phyloP scores from a whole-genome alignment of 2,797 vertebrate species.

The Pogoniulus pusillus region DNA sequence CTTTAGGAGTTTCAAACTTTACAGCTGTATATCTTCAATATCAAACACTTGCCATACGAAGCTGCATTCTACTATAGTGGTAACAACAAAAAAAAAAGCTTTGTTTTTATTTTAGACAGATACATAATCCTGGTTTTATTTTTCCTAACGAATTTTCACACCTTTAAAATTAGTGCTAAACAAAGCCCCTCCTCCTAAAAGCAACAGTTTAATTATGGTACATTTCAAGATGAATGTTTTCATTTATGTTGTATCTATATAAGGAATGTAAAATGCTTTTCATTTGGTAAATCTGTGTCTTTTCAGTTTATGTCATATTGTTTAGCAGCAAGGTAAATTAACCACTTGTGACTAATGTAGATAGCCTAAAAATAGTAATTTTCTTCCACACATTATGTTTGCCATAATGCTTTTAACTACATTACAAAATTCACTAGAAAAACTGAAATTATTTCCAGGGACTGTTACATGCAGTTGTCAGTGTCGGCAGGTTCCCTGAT shows the following conservation, averaged over 20 bases:
- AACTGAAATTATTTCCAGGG: constrained; percentile 11
- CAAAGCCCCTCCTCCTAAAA: background rate
- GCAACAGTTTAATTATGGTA: background rate
- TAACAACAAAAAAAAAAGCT: background rate
- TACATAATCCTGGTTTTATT: background rate
- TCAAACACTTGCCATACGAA: background rate
- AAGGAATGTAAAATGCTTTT: background rate
- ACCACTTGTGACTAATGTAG: background rate
- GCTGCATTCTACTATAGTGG: background rate
- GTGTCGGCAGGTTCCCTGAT: background rate
- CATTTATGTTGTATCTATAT: background rate
- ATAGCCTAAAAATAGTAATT: background rate
- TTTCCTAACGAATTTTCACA: background rate
- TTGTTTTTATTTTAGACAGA: background rate
- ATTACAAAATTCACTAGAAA: constrained; percentile 7
- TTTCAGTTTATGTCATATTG: constrained; percentile 37
- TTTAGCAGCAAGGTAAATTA: background rate
- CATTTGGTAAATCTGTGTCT: background rate
- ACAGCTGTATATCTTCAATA: background rate
- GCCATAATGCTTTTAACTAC: background rate
- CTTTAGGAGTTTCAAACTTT: constrained; percentile 1
- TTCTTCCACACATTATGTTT: background rate
- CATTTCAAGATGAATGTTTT: background rate
- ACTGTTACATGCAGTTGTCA: background rate
- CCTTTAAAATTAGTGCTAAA: constrained; percentile 7